Base-by-base conservation (phyloP, 1,140 invertebrate genomes). In the Drosophila navojoa region DNA sequence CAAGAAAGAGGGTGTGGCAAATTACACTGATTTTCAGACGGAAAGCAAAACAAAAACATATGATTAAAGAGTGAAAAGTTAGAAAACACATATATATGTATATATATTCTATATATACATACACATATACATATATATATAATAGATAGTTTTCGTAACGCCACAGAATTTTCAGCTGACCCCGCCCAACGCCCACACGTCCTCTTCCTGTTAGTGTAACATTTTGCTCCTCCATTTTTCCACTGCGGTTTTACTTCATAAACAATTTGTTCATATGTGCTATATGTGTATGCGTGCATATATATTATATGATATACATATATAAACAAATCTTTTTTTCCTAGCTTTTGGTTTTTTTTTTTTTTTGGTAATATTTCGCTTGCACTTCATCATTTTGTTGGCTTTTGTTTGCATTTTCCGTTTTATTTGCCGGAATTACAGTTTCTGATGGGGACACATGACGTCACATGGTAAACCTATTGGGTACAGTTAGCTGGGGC, bases 211-310 rank as follows among this genome's bases (percentile, higher is more conserved):
- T 25, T 25, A 44, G 15, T 35, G 25, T 25, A 7, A 15, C 1
- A 35, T 35, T 35, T 35, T 35, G 19, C 19, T 35, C 32, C 10
- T 35, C 32, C 2, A 4, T 38, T 38, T 38, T 38, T 38, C 11
- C 35, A 16, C 16, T 84, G 80, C 80, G 80, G 80, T 84, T 79
- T 84, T 67, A 66, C 72, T 84, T 84, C 72, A 84, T 84, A 76
- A 84, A 79, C 80, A 84, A 84, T 84, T 84, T 84, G 80, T 72
- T 67, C 72, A 82, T 76, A 79, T n/a, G 42, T 44, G 42, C 6
- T 44, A 16, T 38, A 38, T 16, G 16, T 29, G 5, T 29, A 29
- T 29, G 27, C 3, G 5, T 29, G 5, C 27, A 29, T 4, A 29
- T 29, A 29, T 29, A 29, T 29, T 29, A 29, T 29, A 29, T 29